phyloP scores from a whole-genome alignment of 2,113 vertebrate species.

The Pygoscelis adeliae region DNA sequence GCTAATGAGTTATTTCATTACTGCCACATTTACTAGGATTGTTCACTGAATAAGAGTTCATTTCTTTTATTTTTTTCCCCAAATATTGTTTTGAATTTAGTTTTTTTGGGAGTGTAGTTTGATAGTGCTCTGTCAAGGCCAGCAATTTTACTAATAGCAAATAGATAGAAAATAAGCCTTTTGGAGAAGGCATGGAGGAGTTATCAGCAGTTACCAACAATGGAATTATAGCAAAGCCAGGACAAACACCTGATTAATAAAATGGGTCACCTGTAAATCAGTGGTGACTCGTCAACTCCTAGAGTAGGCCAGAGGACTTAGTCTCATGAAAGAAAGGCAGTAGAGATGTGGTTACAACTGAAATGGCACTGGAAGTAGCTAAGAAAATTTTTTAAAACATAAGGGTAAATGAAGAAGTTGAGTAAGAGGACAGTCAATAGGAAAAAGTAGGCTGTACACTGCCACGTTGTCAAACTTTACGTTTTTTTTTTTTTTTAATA shows the following conservation, averaged over 20 bases:
- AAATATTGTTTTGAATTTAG: not conserved
- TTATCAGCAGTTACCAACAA: not conserved
- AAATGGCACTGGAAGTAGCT: conserved; percentile 76
- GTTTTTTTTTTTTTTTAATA: not conserved
- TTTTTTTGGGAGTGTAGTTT: not conserved
- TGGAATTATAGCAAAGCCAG: not conserved
- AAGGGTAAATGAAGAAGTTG: conserved; percentile 64
- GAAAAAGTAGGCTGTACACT: not conserved
- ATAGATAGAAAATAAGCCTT: not conserved
- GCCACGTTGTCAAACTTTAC: not conserved
- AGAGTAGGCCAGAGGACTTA: conserved; percentile 77
- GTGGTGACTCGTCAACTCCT: conserved; percentile 57
- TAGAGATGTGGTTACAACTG: conserved; percentile 77
- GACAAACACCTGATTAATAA: conserved; percentile 73
- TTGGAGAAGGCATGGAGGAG: not conserved
- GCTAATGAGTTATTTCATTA: not conserved
- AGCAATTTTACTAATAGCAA: not conserved
- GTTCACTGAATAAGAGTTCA: not conserved
- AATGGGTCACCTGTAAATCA: conserved; percentile 77
- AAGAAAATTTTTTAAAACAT: conserved; percentile 77
- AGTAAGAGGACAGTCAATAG: not conserved
- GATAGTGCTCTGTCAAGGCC: not conserved
- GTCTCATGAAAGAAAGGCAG: conserved; percentile 75
- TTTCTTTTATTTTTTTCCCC: not conserved
- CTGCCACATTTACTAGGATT: not conserved